Percentiles rank a stretch among this genome's conserved stretches.
phyloP scores from a whole-genome alignment of 2,888 invertebrate species.

The Ennomos erosarius region DNA sequence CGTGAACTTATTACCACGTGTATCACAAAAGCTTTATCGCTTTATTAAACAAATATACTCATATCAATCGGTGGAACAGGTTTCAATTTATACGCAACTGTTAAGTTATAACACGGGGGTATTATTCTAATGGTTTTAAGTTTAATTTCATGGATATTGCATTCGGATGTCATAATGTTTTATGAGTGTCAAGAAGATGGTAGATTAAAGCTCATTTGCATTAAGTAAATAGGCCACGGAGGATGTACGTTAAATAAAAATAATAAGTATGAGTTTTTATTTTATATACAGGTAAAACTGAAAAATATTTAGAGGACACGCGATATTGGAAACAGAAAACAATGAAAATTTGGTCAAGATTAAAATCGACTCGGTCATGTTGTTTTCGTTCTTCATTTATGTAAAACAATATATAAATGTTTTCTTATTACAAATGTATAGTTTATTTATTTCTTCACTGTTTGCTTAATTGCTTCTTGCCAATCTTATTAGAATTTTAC shows the following conservation, averaged over 20 bases:
- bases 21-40: background rate
- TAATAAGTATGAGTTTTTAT: too few relatives aligned
- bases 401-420: too few relatives aligned
- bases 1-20: background rate
- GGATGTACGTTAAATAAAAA: constrained; percentile 4
- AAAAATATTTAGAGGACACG: too few relatives aligned
- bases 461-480: too few relatives aligned
- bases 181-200: constrained; percentile 21
- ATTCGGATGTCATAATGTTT: constrained; percentile 31
- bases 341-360: too few relatives aligned
- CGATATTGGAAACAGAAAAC: too few relatives aligned
- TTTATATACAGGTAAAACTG: too few relatives aligned
- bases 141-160: constrained; percentile 25
- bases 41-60: constrained; percentile 7
- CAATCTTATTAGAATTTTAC: too few relatives aligned
- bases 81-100: constrained; percentile 20
- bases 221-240: constrained; percentile 10
- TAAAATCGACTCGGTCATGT: too few relatives aligned
- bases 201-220: constrained; percentile 21
- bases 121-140: constrained; percentile 22
- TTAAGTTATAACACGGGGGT: constrained; percentile 16
- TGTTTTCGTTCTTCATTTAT: too few relatives aligned
- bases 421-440: too few relatives aligned
- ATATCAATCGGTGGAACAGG: constrained; percentile 12
- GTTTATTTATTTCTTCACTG: too few relatives aligned